These are phyloP conservation scores for Porites lobata DNA, from an alignment of 92 coral and sea anemone genomes.

Conservation along the genomic window DNA sequence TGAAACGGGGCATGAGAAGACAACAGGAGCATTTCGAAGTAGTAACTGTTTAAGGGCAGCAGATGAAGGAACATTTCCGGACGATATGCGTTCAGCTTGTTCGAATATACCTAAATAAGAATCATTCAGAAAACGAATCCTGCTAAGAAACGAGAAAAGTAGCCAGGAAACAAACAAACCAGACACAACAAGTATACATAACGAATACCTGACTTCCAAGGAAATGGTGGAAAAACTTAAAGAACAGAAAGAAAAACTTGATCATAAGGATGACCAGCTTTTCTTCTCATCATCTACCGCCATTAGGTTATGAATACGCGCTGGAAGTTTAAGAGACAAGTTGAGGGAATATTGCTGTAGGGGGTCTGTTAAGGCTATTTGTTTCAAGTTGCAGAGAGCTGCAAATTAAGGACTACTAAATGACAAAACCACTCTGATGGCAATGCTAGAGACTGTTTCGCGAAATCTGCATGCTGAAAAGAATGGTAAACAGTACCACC, in stretches of 20 bases:
- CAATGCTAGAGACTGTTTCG: not conserved
- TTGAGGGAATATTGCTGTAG: too few species aligned
- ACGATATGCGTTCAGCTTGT: constrained; percentile 56
- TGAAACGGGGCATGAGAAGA: not conserved
- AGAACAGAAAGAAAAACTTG: not conserved
- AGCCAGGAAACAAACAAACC: not conserved
- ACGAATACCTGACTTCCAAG: constrained; percentile 38
- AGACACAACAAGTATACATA: constrained; percentile 7
- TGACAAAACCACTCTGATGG: too few species aligned
- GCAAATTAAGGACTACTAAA: too few species aligned
- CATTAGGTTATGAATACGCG: not conserved
- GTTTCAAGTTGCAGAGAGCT: too few species aligned
- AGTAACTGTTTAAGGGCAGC: constrained; percentile 2
- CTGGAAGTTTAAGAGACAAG: not conserved
- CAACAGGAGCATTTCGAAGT: constrained; percentile 16
- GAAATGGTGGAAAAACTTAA: constrained; percentile 38
- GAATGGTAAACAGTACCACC: too few species aligned
- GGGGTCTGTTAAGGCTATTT: too few species aligned
- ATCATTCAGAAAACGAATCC: not conserved
- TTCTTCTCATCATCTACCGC: not conserved
- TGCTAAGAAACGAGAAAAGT: too few species aligned
- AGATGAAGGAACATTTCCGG: constrained; percentile 39
- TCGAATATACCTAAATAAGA: constrained; percentile 28
- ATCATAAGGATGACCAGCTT: not conserved
- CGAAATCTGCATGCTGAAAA: too few species aligned